Conservation (phyloP, 2,113 vertebrate species). For the Syngnathoides biaculeatus region DNA sequence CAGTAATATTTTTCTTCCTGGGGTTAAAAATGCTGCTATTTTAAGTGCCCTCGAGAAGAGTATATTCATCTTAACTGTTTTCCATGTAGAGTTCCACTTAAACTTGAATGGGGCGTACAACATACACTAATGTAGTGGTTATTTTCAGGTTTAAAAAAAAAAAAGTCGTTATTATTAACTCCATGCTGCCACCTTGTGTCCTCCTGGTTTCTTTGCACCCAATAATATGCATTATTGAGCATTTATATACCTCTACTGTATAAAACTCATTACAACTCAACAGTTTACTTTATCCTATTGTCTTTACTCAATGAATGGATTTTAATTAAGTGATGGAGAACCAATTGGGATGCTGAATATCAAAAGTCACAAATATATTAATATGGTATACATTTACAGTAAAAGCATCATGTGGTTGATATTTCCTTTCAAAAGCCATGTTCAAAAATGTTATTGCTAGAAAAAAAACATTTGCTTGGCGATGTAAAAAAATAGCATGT, state of each 20-base stretch:
- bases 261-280: background rate
- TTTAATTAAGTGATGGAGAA: too few relatives aligned
- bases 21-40: too few relatives aligned
- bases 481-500: too few relatives aligned
- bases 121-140: too few relatives aligned
- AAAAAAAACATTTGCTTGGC: too few relatives aligned
- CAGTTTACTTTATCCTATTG: too few relatives aligned
- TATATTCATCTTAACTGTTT: background rate
- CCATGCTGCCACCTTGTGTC: constrained; percentile 73
- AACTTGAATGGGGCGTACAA: background rate
- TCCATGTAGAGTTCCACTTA: background rate
- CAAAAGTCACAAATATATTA: background rate
- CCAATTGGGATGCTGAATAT: too few relatives aligned
- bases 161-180: constrained; percentile 56
- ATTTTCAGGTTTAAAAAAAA: background rate
- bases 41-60: background rate
- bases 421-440: too few relatives aligned
- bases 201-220: background rate
- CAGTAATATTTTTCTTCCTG: too few relatives aligned
- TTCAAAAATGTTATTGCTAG: too few relatives aligned
- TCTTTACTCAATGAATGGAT: too few relatives aligned
- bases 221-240: background rate
- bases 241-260: background rate
- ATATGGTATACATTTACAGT: background rate
- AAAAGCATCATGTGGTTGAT: too few relatives aligned